Evolutionary conservation across 2,797 vertebrate species (phyloP), one percentile per base, ranked within the genome.

Genomic region (Garrulus glandarius): DNA sequence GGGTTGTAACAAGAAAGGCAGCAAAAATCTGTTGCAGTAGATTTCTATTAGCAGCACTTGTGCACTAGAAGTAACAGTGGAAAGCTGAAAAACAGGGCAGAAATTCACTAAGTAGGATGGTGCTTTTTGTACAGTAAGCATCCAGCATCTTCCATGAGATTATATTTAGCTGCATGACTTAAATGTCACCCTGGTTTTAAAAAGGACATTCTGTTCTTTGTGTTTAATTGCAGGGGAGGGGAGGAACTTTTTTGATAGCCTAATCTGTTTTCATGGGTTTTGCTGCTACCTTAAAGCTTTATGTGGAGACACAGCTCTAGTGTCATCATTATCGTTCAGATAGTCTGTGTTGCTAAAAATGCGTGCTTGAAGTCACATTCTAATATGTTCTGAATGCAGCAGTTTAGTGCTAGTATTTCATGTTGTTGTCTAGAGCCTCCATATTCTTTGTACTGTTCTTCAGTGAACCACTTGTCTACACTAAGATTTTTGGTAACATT

Each of bases 81-180:
- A 93, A 93, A 85, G 27, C 49, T 68, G 70, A 63, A 87, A 86
- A 92, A 21, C 19, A 24, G 75, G 23, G 64, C 49, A 72, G 81
- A 52, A 92, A 27, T 83, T 55, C 27, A 71, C 18, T 34, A 68
- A 92, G 30, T 34, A 83, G 57, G 82, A 63, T 92, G 26, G 18
- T 65, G 22, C 9, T 72, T 92, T 87, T 92, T 82, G 43, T 84
- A 67, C 24, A 61, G 43, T 53, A 89, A 84, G 56, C 52, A 61
- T 43, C 15, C 44, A 61, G 13, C 18, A n/a, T 82, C 56, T 91
- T 90, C 61, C n/a, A 50, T 6, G 49, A 39, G 64, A 59, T 95
- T 92, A 57, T 90, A 59, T 95, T 96, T 96, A 70, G 52, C 27
- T 64, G 50, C 10, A 10, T 71, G 79, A 88, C 14, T 74, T 96